Evolutionary conservation across 2,888 invertebrate species (phyloP).

Genomic region (Ferrisia virgata): DNA sequence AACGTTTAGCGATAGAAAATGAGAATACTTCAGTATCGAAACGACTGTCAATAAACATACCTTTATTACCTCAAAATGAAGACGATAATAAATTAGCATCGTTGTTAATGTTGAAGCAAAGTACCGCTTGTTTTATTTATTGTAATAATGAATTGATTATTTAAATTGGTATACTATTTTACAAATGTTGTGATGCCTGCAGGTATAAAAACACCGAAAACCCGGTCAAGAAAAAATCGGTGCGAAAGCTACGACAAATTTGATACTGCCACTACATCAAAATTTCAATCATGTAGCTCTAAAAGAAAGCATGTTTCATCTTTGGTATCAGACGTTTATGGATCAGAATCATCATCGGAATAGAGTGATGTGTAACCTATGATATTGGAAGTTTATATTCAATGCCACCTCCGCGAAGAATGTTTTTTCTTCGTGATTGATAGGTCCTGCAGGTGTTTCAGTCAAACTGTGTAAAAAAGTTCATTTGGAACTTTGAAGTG

Average conservation of each 20-base stretch:
- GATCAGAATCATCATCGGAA: constrained; percentile 47
- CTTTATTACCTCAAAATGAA: constrained; percentile 72
- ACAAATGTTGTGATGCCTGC: neutral
- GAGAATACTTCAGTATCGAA: constrained; percentile 68
- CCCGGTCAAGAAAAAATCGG: neutral
- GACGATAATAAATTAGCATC: constrained; percentile 79
- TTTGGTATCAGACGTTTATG: constrained; percentile 48
- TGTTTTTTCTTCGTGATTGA: too few relatives aligned
- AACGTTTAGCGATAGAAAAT: constrained; percentile 66
- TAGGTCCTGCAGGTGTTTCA: too few relatives aligned
- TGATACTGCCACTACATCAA: neutral
- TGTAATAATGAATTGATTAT: neutral
- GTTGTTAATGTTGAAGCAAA: constrained; percentile 54
- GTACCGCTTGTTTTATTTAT: constrained; percentile 38
- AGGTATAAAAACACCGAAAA: constrained; percentile 41
- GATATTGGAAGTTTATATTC: too few relatives aligned
- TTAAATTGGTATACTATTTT: neutral
- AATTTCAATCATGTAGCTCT: neutral
- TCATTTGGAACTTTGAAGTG: too few relatives aligned
- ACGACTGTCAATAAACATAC: constrained; percentile 73
- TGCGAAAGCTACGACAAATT: constrained; percentile 13
- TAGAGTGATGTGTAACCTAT: neutral
- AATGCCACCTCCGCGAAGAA: too few relatives aligned
- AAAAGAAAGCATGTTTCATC: constrained; percentile 32
- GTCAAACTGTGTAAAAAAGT: too few relatives aligned